Base-by-base conservation (phyloP, 2,113 vertebrate genomes). In the Melanocharis versteri region DNA sequence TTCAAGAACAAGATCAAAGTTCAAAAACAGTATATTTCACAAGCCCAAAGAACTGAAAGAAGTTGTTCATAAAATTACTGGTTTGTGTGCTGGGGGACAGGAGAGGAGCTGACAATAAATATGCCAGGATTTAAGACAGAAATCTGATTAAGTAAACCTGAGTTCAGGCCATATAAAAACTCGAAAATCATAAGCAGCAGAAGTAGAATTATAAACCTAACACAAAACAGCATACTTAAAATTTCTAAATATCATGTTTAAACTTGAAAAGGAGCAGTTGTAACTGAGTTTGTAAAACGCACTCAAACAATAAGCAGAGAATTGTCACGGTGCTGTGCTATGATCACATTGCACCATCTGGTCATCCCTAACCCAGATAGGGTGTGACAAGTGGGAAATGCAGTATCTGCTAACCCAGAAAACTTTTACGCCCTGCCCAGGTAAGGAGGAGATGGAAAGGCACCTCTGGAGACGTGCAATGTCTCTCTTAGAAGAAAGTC, bases 301-400 rank as follows among this genome's bases (percentile, higher is more conserved):
- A 39, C 53, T 93, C 72, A 76, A 62, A 27, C 66, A 84, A 94
- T 30, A 65, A 94, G 83, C 58, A 96, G 81, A 93, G 33, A 96
- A 82, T 4, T 85, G 84, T 61, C 58, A 79, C 37, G 84, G 78
- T 16, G 31, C 23, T 61, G 75, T 35, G 77, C 58, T 57, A 45
- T 24, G 79, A 96, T 93, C 90, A 51, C 10, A 61, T 80, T 91
- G 91, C 42, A 87, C 90, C 92, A 97, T 78, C 81, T 96, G 95
- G 83, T 28, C 58, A 89, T 15, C 95, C 86, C 85, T 61, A 89
- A 50, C 77, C 33, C 21, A 61, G 30, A 66, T 47, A 75, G 54
- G 57, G 68, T 54, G 87, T 82, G 87, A 87, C 86, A 82, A 92
- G 85, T 6, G 71, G 89, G 51, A 95, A 96, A 93, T 20, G 61